phyloP scores from a whole-genome alignment of 2,888 invertebrate genomes.

The Drosophila tripunctata region DNA sequence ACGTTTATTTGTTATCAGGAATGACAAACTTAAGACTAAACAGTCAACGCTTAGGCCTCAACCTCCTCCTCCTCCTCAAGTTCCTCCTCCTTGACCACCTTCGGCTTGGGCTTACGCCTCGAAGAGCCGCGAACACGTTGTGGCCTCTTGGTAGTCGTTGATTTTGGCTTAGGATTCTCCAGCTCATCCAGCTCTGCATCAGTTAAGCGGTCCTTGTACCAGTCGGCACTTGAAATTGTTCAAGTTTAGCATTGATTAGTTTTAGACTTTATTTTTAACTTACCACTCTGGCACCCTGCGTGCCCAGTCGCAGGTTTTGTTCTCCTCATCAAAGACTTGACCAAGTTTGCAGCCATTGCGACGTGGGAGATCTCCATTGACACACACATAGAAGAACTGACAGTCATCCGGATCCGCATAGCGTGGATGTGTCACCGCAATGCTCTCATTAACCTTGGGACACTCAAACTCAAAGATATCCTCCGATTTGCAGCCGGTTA shows the following conservation, averaged over 20 bases:
- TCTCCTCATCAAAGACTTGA: slow-evolving; percentile 93
- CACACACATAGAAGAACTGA: slow-evolving; percentile 96
- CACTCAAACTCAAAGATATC: slow-evolving; percentile 94
- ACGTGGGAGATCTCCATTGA: slow-evolving; percentile 93
- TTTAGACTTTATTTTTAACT: no score
- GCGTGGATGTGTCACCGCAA: slow-evolving; percentile 91
- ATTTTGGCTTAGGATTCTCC: slow-evolving; percentile 90
- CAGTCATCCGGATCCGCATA: slow-evolving; percentile 95
- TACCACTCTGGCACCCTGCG: slow-evolving; percentile 95
- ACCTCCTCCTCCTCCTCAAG: slow-evolving; percentile 57
- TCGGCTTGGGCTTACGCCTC: slow-evolving; percentile 73
- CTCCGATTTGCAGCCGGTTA: slow-evolving; percentile 92
- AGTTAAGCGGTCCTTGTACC: slow-evolving; percentile 94
- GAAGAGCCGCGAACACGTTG: slow-evolving; percentile 86
- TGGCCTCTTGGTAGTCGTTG: slow-evolving; percentile 84
- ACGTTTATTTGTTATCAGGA: slow-evolving; percentile 48
- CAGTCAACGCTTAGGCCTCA: slow-evolving; percentile 51
- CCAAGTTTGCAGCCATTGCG: slow-evolving; percentile 95
- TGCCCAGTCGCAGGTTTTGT: slow-evolving; percentile 93
- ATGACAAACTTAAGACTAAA: slow-evolving; percentile 48
- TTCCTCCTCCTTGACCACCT: slow-evolving; percentile 63
- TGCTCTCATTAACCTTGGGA: slow-evolving; percentile 90
- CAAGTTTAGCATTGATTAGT: no score
- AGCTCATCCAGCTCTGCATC: slow-evolving; percentile 91
- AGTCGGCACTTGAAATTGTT: slow-evolving; percentile 89